Conservation (phyloP, 2,797 vertebrate genomes). For the Poliocrania exsul region DNA sequence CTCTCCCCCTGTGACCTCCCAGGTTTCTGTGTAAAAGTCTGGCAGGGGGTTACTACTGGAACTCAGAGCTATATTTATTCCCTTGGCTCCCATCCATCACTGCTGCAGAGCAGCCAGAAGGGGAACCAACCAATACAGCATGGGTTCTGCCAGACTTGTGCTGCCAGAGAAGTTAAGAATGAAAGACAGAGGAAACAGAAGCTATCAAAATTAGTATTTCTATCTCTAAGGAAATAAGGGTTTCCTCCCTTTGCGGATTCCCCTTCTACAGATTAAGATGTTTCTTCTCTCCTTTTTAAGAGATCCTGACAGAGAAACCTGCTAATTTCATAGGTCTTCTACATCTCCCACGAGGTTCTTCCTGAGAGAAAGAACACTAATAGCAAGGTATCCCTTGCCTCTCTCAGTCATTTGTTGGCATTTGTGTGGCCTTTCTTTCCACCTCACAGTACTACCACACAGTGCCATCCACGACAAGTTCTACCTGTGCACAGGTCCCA, state of each 20-base stretch:
- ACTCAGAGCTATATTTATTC: constrained; percentile 61
- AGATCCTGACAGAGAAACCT: neutral
- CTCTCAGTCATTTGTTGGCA: neutral
- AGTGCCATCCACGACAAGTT: neutral
- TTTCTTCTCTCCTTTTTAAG: neutral
- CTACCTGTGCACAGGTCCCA: neutral
- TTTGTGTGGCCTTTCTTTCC: neutral
- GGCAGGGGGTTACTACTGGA: constrained; percentile 66
- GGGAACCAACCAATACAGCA: constrained; percentile 63
- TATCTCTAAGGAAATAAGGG: constrained; percentile 2
- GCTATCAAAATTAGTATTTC: constrained; percentile 36
- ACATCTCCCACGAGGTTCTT: neutral
- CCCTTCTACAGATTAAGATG: neutral
- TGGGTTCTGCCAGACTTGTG: constrained; percentile 47
- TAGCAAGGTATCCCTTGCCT: neutral
- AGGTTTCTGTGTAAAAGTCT: constrained; percentile 36
- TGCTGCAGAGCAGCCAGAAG: constrained; percentile 58
- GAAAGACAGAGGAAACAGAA: constrained; percentile 42
- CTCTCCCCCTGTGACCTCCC: constrained; percentile 14
- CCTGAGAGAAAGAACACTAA: neutral
- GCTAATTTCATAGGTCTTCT: neutral
- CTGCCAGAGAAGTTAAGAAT: constrained; percentile 65
- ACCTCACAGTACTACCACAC: neutral
- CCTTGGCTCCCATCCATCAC: constrained; percentile 57
- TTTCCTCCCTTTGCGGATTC: neutral